These are phyloP conservation scores for Drosophila pallidifrons DNA, from an alignment of 1,140 invertebrate genomes.

Conservation along the genomic window DNA sequence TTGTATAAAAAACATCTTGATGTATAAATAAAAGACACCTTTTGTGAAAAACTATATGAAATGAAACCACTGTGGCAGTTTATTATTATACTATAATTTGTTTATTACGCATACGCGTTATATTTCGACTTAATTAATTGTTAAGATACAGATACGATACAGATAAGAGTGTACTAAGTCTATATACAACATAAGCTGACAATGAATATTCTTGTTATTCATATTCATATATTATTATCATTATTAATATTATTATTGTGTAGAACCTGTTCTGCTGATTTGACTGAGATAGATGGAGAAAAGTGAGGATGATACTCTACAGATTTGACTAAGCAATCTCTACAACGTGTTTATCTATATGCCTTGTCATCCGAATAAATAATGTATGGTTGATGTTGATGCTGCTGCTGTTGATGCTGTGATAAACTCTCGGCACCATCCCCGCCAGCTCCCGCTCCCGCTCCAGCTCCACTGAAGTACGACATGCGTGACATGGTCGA, in stretches of 20 bases:
- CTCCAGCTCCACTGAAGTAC: constrained; percentile 74
- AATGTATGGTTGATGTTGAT: constrained; percentile 80
- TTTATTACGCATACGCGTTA: constrained; percentile 67
- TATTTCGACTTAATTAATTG: constrained; percentile 64
- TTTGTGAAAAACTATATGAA: constrained; percentile 15
- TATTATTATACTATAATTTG: constrained; percentile 73
- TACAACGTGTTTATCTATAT: constrained; percentile 69
- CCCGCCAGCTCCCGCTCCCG: constrained; percentile 28
- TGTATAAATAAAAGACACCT: constrained; percentile 52
- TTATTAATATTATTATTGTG: too few relatives aligned
- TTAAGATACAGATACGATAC: constrained; percentile 70
- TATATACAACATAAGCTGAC: constrained; percentile 78
- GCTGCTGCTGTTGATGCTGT: constrained; percentile 65
- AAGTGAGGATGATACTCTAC: constrained; percentile 35
- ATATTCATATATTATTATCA: too few relatives aligned
- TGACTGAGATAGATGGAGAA: constrained; percentile 60
- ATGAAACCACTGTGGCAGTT: background rate
- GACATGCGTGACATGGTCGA: constrained; percentile 84
- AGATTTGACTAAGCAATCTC: constrained; percentile 24
- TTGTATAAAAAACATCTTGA: constrained; percentile 63
- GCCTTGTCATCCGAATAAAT: constrained; percentile 85
- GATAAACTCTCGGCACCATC: constrained; percentile 69
- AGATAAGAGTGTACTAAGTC: constrained; percentile 75
- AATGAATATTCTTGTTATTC: constrained; percentile 60
- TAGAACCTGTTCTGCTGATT: constrained; percentile 53